Conservation (phyloP, 2,888 invertebrate genomes). For the Microctonus brassicae region DNA sequence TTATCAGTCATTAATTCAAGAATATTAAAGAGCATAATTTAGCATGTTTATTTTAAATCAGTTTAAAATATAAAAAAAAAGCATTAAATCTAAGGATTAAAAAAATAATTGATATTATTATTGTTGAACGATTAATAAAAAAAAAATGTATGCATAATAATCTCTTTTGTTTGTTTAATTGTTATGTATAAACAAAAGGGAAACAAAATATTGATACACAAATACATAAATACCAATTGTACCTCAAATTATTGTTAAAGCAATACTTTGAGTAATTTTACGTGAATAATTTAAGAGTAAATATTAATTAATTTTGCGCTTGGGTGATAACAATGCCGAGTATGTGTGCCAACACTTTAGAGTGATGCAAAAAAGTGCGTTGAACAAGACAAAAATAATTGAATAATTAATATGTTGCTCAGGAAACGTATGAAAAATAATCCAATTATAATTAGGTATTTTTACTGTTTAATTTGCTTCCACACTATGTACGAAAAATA, state of each 20-base stretch:
- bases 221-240: too few species aligned
- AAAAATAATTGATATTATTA: too few species aligned
- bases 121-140: too few species aligned
- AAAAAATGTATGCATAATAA: too few species aligned
- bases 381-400: background rate
- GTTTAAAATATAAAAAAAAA: too few species aligned
- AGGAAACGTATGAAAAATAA: background rate
- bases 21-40: too few species aligned
- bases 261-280: background rate
- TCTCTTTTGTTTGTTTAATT: too few species aligned
- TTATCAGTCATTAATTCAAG: background rate
- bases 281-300: background rate
- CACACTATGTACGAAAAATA: slow-evolving; percentile 18
- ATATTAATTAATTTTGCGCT: background rate
- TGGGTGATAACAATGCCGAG: slow-evolving; percentile 12
- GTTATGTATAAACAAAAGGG: too few species aligned
- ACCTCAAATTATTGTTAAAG: too few species aligned
- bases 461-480: slow-evolving; percentile 22
- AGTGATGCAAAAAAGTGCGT: background rate
- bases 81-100: too few species aligned
- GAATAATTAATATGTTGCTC: slow-evolving; percentile 20
- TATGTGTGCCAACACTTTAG: slow-evolving; percentile 26
- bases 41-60: too few species aligned
- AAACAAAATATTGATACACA: too few species aligned
- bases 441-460: slow-evolving; percentile 8